Percentiles rank a stretch among this genome's conserved stretches.
Evolutionary conservation across 1,140 invertebrate genomes (phyloP).

Genomic region (Lysiphlebus fabarum): DNA sequence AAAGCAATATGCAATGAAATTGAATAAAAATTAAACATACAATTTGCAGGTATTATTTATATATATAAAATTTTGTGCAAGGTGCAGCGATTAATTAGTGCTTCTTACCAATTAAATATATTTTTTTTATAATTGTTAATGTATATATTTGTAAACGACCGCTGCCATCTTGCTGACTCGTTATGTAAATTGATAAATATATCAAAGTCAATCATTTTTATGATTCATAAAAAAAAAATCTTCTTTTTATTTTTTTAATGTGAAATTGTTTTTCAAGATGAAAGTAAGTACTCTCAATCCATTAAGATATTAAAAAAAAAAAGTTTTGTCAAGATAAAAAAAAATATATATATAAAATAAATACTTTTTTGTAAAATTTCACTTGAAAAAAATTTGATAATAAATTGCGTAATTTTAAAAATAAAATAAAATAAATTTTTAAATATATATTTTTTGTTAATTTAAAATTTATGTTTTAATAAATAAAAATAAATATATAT

Average conservation of each 20-base stretch:
- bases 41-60: too few relatives aligned
- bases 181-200: constrained; percentile 15
- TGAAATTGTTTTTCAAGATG: neutral
- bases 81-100: constrained; percentile 37
- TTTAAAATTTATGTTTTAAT: too few relatives aligned
- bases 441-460: too few relatives aligned
- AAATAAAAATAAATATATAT: too few relatives aligned
- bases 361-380: too few relatives aligned
- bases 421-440: too few relatives aligned
- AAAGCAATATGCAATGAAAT: constrained; percentile 2
- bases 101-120: constrained; percentile 33
- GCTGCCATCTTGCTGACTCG: constrained; percentile 55
- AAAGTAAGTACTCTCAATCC: neutral
- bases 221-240: neutral
- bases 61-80: too few relatives aligned
- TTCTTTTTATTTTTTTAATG: neutral
- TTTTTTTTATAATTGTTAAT: constrained; percentile 19
- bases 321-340: too few relatives aligned
- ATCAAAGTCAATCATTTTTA: neutral
- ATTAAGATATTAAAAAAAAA: too few relatives aligned
- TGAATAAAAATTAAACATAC: constrained; percentile 7
- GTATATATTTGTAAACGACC: constrained; percentile 33
- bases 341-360: too few relatives aligned
- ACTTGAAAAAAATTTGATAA: too few relatives aligned
- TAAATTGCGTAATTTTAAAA: too few relatives aligned